Evolutionary conservation across 2,888 invertebrate genomes (phyloP), one percentile per base, ranked within the genome.

Genomic region (Adineta ricciae): DNA sequence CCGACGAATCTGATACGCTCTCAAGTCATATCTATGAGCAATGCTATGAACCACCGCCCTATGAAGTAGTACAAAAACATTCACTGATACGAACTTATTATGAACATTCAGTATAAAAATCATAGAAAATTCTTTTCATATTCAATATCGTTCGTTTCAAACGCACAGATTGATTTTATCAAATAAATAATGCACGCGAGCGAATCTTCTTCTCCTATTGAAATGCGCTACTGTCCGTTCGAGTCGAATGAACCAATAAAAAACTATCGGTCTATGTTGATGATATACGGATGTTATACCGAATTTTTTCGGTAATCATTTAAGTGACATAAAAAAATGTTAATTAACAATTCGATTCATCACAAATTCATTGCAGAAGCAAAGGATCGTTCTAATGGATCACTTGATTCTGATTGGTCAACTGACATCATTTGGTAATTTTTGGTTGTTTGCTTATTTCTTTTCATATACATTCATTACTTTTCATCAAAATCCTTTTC

Each of bases 11-110:
- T 5, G 64, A 64, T 64, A 64, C 64, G 19, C 32, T 41, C 38
- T 78, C 78, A 8, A 78, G 78, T 78, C 78, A 78, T 41, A 38
- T 41, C 7, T 78, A 78, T 41, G 78, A 78, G n/a, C 78, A 78
- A 78, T 78, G 41, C n/a, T 78, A 78, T 41, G 78, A 78, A 41
- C 24, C 78, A 41, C 41, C 78, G 14, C 1, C 41, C 38, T 78
- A 78, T 41, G 38, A 78, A 41, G 8, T 11, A 41, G 19, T 24
- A 41, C 78, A 41, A 41, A 78, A 41, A 41, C 41, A 38, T 78
- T n/a, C 78, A 9, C 4, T 32, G 32, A 64, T 32, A 32, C 27
- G 32, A 7, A 64, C 64, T 16, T 64, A 64, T 36, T 64, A 64
- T 32, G 64, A 64, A 36, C 64, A 64, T 36, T 27, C 32, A 5